Conservation (phyloP, 2,797 vertebrate genomes). For the Peromyscus attwateri region DNA sequence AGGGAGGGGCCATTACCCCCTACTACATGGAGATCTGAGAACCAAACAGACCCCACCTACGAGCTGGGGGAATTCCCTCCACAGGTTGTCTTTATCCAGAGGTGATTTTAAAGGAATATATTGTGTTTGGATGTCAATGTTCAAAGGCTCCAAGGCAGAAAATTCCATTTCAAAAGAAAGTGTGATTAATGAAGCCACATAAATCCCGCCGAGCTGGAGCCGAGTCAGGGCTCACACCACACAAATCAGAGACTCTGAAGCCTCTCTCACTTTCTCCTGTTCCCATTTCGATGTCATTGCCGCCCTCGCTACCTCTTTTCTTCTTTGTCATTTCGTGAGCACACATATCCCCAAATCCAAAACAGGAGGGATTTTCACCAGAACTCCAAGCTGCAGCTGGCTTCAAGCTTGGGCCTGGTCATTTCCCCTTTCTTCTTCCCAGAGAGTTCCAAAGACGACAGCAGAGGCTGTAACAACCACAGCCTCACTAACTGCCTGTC, state of each 20-base stretch:
- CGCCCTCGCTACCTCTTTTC: background rate
- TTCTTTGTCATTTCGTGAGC: slow-evolving; percentile 23
- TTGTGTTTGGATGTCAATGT: slow-evolving; percentile 75
- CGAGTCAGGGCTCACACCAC: slow-evolving; percentile 73
- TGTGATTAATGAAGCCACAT: slow-evolving; percentile 77
- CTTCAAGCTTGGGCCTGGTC: background rate
- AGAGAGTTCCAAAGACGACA: background rate
- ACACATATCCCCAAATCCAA: background rate
- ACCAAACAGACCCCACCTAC: slow-evolving; percentile 51
- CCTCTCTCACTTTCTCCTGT: slow-evolving; percentile 66
- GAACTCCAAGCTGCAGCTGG: background rate
- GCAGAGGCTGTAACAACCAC: background rate
- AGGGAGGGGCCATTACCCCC: slow-evolving; percentile 49
- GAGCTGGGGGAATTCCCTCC: slow-evolving; percentile 64
- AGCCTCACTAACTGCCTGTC: background rate
- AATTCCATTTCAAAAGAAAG: slow-evolving; percentile 78
- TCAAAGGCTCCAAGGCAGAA: slow-evolving; percentile 79
- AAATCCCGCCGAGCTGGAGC: slow-evolving; percentile 70
- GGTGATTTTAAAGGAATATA: slow-evolving; percentile 77
- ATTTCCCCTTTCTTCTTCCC: background rate
- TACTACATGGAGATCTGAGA: slow-evolving; percentile 67
- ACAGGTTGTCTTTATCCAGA: slow-evolving; percentile 70
- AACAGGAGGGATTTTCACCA: background rate
- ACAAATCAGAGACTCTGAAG: slow-evolving; percentile 70
- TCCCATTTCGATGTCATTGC: slow-evolving; percentile 27